These are phyloP conservation scores for Trichomalopsis sarcophagae DNA, from an alignment of 1,140 invertebrate species.

Conservation along the genomic window DNA sequence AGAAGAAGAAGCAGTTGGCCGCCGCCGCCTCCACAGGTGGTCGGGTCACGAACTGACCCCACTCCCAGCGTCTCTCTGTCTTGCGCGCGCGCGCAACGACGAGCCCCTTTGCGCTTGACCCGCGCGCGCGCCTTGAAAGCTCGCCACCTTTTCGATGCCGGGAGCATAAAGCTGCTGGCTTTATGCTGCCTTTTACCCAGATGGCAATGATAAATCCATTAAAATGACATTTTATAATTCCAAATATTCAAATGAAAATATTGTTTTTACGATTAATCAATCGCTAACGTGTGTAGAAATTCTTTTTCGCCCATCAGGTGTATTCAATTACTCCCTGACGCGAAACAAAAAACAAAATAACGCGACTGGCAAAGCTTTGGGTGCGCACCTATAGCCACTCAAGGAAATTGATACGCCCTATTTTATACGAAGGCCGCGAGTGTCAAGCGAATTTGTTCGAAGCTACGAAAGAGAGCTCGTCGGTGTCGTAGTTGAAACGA, in stretches of 20 bases:
- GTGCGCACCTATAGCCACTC: background rate
- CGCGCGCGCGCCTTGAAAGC: slow-evolving; percentile 23
- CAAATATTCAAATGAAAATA: no score
- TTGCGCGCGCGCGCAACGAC: slow-evolving; percentile 22
- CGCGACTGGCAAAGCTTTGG: background rate
- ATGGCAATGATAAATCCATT: no score
- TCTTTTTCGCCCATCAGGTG: background rate
- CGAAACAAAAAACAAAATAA: background rate
- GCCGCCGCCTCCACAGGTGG: slow-evolving; percentile 48
- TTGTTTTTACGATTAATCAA: no score
- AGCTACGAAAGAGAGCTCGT: background rate
- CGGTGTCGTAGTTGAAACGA: background rate
- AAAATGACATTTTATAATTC: no score
- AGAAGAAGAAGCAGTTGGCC: slow-evolving; percentile 10
- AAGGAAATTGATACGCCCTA: slow-evolving; percentile 8
- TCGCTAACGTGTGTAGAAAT: background rate
- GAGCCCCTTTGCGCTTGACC: slow-evolving; percentile 22
- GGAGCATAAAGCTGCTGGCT: background rate
- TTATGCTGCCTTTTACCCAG: no score
- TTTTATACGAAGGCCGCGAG: background rate
- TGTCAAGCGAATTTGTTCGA: background rate
- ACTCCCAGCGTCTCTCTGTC: background rate
- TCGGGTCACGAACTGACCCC: slow-evolving; percentile 52
- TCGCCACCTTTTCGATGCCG: background rate
- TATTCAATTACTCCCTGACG: background rate